A percentile compares a stretch with the other conserved stretches of the same genome.
These are phyloP conservation scores for Ormia ochracea DNA, from an alignment of 2,888 invertebrate species.

Conservation along the genomic window DNA sequence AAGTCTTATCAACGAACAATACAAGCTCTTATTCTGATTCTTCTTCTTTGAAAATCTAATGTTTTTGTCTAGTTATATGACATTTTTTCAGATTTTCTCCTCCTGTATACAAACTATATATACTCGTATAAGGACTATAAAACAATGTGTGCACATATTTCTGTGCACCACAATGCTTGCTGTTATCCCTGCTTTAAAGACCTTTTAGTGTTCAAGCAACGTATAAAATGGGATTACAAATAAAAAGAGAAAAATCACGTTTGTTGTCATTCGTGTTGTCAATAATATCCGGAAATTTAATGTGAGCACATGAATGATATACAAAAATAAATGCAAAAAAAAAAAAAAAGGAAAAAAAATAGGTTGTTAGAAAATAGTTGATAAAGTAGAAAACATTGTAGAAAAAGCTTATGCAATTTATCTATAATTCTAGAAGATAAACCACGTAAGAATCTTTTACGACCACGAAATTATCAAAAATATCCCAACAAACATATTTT, in stretches of 20 bases:
- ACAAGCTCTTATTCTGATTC: slow-evolving; percentile 21
- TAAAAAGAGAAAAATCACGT: slow-evolving; percentile 57
- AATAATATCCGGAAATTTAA: slow-evolving; percentile 60
- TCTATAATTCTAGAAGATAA: slow-evolving; percentile 2
- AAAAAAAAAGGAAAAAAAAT: slow-evolving; percentile 5
- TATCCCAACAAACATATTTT: no score
- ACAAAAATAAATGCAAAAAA: background rate
- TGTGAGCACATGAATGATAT: slow-evolving; percentile 39
- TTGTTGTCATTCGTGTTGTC: slow-evolving; percentile 58
- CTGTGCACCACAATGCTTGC: slow-evolving; percentile 9
- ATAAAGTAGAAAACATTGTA: background rate
- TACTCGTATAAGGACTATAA: background rate
- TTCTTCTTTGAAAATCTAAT: slow-evolving; percentile 13
- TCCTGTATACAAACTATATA: background rate
- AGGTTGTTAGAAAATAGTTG: background rate
- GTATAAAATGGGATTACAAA: slow-evolving; percentile 34
- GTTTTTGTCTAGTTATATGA: slow-evolving; percentile 2
- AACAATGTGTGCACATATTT: background rate
- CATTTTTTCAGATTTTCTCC: slow-evolving; percentile 3
- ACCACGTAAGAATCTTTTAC: slow-evolving; percentile 1
- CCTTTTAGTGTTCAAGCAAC: slow-evolving; percentile 26
- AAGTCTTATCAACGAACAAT: slow-evolving; percentile 29
- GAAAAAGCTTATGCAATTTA: slow-evolving; percentile 5
- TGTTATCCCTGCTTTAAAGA: slow-evolving; percentile 9
- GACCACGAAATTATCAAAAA: background rate